phyloP scores from a whole-genome alignment of 2,113 vertebrate genomes.

The Balaeniceps rex region DNA sequence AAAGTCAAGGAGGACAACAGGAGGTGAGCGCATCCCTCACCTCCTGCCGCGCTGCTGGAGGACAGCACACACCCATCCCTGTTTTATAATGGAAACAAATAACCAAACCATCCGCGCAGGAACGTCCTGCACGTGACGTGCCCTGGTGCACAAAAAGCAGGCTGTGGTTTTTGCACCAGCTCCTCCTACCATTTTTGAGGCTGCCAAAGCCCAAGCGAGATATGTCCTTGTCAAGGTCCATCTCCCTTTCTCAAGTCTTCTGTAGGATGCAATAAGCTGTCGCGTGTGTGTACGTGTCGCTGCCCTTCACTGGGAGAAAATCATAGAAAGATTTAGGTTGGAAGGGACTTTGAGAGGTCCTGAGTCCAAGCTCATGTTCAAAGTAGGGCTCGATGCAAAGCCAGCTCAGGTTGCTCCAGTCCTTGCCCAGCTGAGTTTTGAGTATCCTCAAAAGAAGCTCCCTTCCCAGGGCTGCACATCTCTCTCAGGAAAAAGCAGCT shows the following conservation, averaged over 20 bases:
- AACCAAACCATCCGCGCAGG: not conserved
- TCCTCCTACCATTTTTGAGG: not conserved
- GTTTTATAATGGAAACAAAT: not conserved
- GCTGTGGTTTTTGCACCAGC: not conserved
- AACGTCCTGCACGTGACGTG: not conserved
- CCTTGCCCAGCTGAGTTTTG: not conserved
- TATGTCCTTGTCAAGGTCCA: not conserved
- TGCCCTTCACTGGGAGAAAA: not conserved
- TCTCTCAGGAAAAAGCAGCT: not conserved
- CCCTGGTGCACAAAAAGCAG: not conserved
- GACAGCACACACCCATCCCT: not conserved
- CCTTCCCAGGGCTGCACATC: not conserved
- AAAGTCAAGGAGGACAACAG: not conserved
- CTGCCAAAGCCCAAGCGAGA: not conserved
- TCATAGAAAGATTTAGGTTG: not conserved
- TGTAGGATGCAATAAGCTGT: not conserved
- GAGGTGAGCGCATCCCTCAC: not conserved
- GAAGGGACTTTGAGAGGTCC: not conserved
- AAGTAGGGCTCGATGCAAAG: not conserved
- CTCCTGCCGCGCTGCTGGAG: not conserved
- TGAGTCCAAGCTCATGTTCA: not conserved
- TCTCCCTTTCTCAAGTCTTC: not conserved
- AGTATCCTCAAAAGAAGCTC: not conserved
- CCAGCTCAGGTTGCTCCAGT: not conserved
- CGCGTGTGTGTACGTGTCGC: rapidly evolving